phyloP scores from a whole-genome alignment of 2,113 vertebrate genomes.

The Bambusicola thoracicus region DNA sequence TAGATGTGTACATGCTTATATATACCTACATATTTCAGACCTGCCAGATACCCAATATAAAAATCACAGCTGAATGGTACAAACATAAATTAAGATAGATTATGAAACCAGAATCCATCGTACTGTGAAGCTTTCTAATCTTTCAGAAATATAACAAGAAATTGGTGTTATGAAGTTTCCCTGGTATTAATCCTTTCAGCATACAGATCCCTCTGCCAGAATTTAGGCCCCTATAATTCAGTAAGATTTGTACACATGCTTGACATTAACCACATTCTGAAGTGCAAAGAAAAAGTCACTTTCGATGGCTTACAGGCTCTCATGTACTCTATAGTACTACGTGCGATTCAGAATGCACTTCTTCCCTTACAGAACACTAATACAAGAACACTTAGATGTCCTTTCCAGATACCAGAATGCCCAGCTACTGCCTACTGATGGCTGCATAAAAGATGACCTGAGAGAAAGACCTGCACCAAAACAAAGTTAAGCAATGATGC shows the following conservation, averaged over 20 bases:
- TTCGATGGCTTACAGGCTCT: not conserved
- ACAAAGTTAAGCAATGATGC: not conserved
- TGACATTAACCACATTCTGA: not conserved
- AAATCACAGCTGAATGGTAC: not conserved
- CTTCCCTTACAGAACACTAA: not conserved
- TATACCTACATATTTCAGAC: accelerated
- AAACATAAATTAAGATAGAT: not conserved
- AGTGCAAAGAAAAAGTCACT: not conserved
- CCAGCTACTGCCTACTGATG: not conserved
- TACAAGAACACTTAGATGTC: not conserved
- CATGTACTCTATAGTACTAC: not conserved
- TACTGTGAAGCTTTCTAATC: not conserved
- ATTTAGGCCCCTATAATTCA: not conserved
- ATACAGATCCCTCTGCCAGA: not conserved
- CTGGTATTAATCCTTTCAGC: not conserved
- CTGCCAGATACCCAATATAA: not conserved
- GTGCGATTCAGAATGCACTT: not conserved
- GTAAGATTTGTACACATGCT: not conserved
- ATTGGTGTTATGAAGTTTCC: not conserved
- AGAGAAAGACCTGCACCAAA: not conserved
- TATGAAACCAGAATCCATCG: too few relatives aligned
- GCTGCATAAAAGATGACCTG: not conserved
- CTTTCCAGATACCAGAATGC: not conserved
- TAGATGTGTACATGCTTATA: not conserved
- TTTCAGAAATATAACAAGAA: not conserved